Base-by-base conservation (phyloP, 2,797 vertebrate genomes). In the Gadopsis bispinosus region DNA sequence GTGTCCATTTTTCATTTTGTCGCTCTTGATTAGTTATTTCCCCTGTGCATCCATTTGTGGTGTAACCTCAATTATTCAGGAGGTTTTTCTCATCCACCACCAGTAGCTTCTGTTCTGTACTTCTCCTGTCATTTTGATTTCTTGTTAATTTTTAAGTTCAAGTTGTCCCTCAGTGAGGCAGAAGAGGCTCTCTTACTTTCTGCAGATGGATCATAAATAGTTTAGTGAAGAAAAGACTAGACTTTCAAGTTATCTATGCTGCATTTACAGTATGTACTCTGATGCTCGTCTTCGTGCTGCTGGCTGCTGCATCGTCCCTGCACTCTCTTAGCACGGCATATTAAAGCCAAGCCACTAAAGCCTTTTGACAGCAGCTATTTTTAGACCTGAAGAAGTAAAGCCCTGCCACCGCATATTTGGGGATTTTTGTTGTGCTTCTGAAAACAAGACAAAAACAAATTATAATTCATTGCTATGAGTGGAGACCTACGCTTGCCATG, bases 331-430 rank as follows among this genome's bases (percentile, higher is more conserved):
- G 87, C 88, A 83, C 54, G 39, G 63, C 81, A 81, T 84, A 88
- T 80, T 81, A 81, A 88, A 90, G 86, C 77, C 83, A 76, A 80
- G 80, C 87, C 84, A 75, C 85, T 83, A 70, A 76, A 87, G 86
- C 83, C 86, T 87, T 91, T 89, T 89, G 88, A 89, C 54, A 1
- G 76, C 68, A 26, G 78, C 89, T 92, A 92, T 92, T 88, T 90
- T 91, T 91, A 92, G 90, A 82, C 29, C 51, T 6, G 61, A 87
- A 82, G 65, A 84, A 91, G 80, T 68, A 62, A 88, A 74, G 70
- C 76, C 50, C 63, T 79, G 73, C 71, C 66, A 47, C 65, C 37
- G 61, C 37, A 1, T 77, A 68, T 75, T 77, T 73, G 64, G n/a
- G 37, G 13, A 11, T 68, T 81, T 48, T 64, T 37, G 47, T 62